Base-by-base conservation (phyloP, 2,113 vertebrate species). In the Tachysurus vachellii region DNA sequence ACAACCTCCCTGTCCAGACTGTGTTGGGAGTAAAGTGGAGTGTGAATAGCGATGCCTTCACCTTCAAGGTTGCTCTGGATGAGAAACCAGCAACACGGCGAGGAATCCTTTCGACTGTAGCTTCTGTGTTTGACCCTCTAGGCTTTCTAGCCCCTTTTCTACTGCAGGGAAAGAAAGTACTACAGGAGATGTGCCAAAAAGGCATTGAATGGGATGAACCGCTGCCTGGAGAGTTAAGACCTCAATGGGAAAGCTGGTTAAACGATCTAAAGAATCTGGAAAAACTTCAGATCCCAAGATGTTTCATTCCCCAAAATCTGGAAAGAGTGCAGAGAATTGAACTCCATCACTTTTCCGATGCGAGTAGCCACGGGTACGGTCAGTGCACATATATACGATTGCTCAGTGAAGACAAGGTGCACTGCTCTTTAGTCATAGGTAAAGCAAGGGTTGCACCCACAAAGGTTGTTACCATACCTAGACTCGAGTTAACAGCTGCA, bases 11-110 rank as follows among this genome's bases (percentile, higher is more conserved):
- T 50, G 54, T 82, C 19, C 89, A 90, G 44, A 87, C 9, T 23
- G 82, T 90, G 50, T 42, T 21, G 57, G 89, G 87, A 80, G 66
- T 88, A 31, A 83, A 19, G 36, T 90, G 87, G 86, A 85, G 31
- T 73, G 84, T 81, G 9, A 61, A 66, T 6, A 84, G 54, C 73
- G 62, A 90, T 57, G 56, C 31, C 3, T 84, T 90, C 47, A 85
- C 82, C 7, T 87, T 90, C 47, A 76, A 75, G 61, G 85, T 88
- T 14, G 7, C 50, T 8, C 83, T 86, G 13, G 80, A 86, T 83
- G 84, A 89, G 73, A 89, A 87, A 84, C 73, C 81, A 79, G 71
- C 70, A 11, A 86, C 59, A 21, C 64, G 66, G 10, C 76, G 66
- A 3, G 77, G 87, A 61, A 85, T 80, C 36, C 84, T 88, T 5